Conservation (phyloP, 1,140 invertebrate species). For the Geopemphigus sp. region DNA sequence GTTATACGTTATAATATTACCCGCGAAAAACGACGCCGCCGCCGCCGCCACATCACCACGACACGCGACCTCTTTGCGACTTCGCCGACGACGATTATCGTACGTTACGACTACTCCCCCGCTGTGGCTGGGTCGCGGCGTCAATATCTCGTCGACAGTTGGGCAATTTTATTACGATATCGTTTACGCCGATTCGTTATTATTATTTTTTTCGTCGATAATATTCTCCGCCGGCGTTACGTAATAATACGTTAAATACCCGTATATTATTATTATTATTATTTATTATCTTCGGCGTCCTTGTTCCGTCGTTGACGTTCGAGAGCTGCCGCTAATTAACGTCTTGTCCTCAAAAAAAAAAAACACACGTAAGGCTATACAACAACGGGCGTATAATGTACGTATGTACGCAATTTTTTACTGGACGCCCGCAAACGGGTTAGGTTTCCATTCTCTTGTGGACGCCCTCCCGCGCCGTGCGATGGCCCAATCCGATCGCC, state of each 20-base stretch:
- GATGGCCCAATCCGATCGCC: neutral
- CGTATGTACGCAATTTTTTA: neutral
- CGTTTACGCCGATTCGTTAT: neutral
- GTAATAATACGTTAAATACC: neutral
- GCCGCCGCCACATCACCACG: neutral
- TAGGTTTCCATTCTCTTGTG: neutral
- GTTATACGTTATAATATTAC: too few species aligned
- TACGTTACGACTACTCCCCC: neutral
- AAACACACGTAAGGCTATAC: too few species aligned
- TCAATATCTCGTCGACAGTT: constrained; percentile 15
- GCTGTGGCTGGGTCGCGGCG: neutral
- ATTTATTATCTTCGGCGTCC: constrained; percentile 17
- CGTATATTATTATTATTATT: constrained; percentile 13
- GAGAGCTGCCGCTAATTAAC: constrained; percentile 20
- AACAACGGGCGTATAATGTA: neutral
- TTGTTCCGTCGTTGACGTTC: neutral
- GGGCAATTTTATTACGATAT: constrained; percentile 8
- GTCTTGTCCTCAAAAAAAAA: constrained; percentile 16
- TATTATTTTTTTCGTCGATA: constrained; percentile 2
- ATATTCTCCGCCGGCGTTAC: neutral
- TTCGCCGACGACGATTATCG: neutral
- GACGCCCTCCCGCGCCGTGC: neutral
- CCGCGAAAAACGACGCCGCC: too few species aligned
- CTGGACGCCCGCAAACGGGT: neutral
- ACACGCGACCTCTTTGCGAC: neutral